Base-by-base conservation (phyloP, 2,113 vertebrate genomes). In the Brachypodius melanocephalos region DNA sequence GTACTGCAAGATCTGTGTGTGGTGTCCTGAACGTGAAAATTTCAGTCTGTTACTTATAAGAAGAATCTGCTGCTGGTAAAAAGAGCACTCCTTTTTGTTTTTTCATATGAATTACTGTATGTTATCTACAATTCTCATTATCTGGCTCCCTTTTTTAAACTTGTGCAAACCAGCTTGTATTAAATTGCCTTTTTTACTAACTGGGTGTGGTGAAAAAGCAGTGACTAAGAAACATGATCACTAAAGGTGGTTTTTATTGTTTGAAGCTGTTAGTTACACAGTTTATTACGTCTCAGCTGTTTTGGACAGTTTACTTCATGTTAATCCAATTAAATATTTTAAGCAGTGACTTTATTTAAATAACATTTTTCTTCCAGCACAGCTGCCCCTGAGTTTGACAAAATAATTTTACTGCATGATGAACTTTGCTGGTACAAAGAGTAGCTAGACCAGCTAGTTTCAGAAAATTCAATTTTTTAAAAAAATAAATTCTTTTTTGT, bases 11-110 rank as follows among this genome's bases (percentile, higher is more conserved):
- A 52, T 65, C 34, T 5, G 12, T 31, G 38, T 62, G 68, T 2
- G 5, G 52, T 62, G n/a, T 46, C 72, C 84, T 91, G 87, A 92
- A 96, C 93, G 95, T 89, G 61, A 83, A 79, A 96, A 95, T 85
- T 76, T 84, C 51, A 48, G 49, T 80, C 32, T 89, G 43, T 91
- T 94, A 74, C 62, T 87, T 72, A 75, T 80, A 43, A 72, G 75
- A 52, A 85, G 29, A 75, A 88, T 68, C 42, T 88, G 71, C 43
- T 55, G 43, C 32, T 88, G 57, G 57, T 63, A 58, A 80, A 75
- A 72, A 62, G 46, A 65, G 1, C 34, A 42, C 3, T 79, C 5
- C 12, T 62, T 80, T 95, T 85, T 87, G 48, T 72, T 89, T 93
- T 58, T 92, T 91, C 32, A 8, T 79, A 57, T n/a, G 48, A 75